phyloP scores from a whole-genome alignment of 2,888 invertebrate species.

The Pycnomerus fuliginosus region DNA sequence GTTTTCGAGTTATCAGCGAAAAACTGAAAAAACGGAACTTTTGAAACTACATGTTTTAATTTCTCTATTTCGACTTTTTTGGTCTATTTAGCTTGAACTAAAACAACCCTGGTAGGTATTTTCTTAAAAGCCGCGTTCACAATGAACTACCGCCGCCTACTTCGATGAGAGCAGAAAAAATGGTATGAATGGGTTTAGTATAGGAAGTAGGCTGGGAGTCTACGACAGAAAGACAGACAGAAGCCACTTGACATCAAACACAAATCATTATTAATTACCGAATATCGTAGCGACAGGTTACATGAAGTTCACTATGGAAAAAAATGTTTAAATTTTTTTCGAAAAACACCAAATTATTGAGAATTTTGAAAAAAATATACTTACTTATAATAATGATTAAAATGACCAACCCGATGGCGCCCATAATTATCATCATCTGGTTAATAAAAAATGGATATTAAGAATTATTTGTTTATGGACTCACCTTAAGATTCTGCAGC shows the following conservation, averaged over 20 bases:
- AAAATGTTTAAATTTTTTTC: conserved; percentile 29
- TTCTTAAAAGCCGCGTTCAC: no score
- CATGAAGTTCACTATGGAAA: conserved; percentile 53
- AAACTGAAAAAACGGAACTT: neutral
- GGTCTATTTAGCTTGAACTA: no score
- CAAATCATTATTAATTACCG: conserved; percentile 46
- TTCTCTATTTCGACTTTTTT: neutral
- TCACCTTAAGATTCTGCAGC: conserved; percentile 89
- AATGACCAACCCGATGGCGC: conserved; percentile 78
- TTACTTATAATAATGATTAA: conserved; percentile 82
- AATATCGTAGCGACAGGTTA: conserved; percentile 48
- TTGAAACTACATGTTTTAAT: neutral
- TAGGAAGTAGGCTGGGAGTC: conserved; percentile 24
- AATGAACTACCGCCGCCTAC: no score
- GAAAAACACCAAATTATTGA: conserved; percentile 14
- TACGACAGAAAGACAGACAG: conserved; percentile 51
- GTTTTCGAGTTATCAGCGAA: no score
- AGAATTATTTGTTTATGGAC: conserved; percentile 2
- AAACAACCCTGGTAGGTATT: no score
- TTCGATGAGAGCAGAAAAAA: no score
- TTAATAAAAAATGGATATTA: conserved; percentile 24
- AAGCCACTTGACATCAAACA: conserved; percentile 46
- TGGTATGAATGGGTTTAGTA: conserved; percentile 5
- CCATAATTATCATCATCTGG: conserved; percentile 90
- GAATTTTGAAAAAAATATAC: conserved; percentile 42